Evolutionary conservation across 2,113 vertebrate species (phyloP).

Genomic region (Blennius ocellaris): DNA sequence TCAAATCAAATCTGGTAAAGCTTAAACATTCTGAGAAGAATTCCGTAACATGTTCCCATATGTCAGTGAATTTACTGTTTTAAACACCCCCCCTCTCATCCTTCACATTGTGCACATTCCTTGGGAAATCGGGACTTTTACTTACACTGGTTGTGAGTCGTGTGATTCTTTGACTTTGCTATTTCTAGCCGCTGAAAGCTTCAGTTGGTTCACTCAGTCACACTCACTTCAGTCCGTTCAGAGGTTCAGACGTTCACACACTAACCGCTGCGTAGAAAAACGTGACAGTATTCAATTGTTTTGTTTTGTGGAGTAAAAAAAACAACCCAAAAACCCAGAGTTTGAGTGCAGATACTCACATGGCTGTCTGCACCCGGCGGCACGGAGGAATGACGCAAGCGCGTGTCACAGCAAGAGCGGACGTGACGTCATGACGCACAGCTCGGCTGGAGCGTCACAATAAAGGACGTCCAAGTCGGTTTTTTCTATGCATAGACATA

Average conservation of each 20-base stretch:
- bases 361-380: slow-evolving; percentile 56
- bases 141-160: slow-evolving; percentile 98
- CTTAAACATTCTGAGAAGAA: no score
- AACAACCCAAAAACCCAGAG: no score
- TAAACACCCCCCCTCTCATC: no score
- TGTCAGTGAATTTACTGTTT: no score
- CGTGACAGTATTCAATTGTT: not conserved
- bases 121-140: no score
- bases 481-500: no score
- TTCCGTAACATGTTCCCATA: no score
- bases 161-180: slow-evolving; percentile 99
- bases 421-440: slow-evolving; percentile 55
- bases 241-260: not conserved
- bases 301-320: no score
- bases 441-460: not conserved
- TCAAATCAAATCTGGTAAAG: no score
- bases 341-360: slow-evolving; percentile 76
- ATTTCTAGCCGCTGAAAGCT: slow-evolving; percentile 76
- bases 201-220: slow-evolving; percentile 1
- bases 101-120: no score
- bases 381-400: slow-evolving; percentile 86
- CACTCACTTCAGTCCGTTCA: not conserved
- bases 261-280: rapidly evolving
- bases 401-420: slow-evolving; percentile 62
- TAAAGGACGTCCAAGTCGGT: slow-evolving; percentile 8